Percentiles rank a stretch among this genome's conserved stretches.
These are phyloP conservation scores for Polypterus bichir DNA, from an alignment of 2,113 vertebrate genomes.

Conservation along the genomic window DNA sequence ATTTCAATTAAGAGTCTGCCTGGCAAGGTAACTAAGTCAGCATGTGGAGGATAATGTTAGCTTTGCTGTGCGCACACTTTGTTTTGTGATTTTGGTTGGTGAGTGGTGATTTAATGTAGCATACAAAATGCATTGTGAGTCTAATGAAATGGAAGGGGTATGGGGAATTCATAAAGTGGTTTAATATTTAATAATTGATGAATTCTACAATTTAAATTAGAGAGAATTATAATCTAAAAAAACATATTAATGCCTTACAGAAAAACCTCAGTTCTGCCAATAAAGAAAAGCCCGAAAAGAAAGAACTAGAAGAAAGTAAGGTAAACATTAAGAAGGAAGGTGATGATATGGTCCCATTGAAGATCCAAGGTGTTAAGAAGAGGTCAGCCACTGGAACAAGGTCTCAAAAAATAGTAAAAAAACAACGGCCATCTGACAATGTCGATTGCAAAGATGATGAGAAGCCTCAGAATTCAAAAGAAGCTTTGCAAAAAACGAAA, in stretches of 20 bases:
- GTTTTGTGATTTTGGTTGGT: too few relatives aligned
- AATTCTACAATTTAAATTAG: too few relatives aligned
- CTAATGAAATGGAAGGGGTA: too few relatives aligned
- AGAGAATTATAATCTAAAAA: too few relatives aligned
- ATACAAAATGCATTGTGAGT: too few relatives aligned
- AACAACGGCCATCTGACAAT: conserved; percentile 24
- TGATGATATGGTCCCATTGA: conserved; percentile 15
- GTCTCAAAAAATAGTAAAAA: conserved; percentile 35
- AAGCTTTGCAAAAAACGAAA: conserved; percentile 37
- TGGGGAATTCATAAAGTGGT: too few relatives aligned
- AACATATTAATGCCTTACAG: conserved; percentile 8
- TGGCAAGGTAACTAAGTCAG: conserved; percentile 51
- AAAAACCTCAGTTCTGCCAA: conserved; percentile 10
- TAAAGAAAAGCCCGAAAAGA: conserved; percentile 22
- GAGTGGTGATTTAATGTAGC: too few relatives aligned
- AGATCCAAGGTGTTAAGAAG: conserved; percentile 36
- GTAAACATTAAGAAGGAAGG: not conserved
- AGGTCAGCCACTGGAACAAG: conserved; percentile 24
- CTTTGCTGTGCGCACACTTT: too few relatives aligned
- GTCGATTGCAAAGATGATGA: conserved; percentile 16
- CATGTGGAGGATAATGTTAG: too few relatives aligned
- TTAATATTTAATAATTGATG: too few relatives aligned
- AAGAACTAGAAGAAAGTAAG: conserved; percentile 16
- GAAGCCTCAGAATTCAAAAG: conserved; percentile 10
- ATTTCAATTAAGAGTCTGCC: conserved; percentile 60